phyloP scores from a whole-genome alignment of 1,140 invertebrate genomes.

The Lepidurus packardi region DNA sequence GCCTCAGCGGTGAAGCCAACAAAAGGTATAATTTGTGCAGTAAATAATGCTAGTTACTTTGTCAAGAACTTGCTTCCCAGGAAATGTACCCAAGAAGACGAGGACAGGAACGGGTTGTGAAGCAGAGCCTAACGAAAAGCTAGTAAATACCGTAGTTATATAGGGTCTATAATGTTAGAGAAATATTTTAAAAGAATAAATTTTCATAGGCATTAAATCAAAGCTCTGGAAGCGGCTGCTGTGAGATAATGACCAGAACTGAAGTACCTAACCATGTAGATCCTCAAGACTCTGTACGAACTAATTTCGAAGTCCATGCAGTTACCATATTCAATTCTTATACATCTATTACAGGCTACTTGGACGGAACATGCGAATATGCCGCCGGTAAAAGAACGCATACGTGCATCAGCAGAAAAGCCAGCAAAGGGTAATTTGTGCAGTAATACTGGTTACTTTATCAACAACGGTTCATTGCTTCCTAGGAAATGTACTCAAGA shows the following conservation, averaged over 20 bases:
- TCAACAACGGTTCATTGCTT: not conserved
- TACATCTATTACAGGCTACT: not conserved
- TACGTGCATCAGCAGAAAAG: not conserved
- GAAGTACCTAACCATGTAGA: not conserved
- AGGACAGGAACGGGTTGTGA: not conserved
- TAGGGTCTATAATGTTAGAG: not conserved
- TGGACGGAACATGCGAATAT: not conserved
- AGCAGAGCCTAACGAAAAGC: not conserved
- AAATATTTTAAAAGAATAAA: not conserved
- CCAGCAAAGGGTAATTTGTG: not conserved
- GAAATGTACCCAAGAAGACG: not conserved
- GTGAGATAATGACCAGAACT: not conserved
- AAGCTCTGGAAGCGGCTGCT: not conserved
- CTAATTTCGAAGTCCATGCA: not conserved
- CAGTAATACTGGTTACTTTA: not conserved
- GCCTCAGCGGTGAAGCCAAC: not conserved
- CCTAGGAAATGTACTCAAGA: not conserved
- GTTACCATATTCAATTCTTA: not conserved
- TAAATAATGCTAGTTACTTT: not conserved
- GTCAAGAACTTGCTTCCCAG: not conserved
- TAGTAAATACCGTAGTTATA: not conserved
- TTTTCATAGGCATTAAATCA: slow-evolving; percentile 2
- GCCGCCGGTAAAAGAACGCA: not conserved
- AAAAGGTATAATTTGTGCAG: not conserved
- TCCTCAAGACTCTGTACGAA: not conserved